Evolutionary conservation across 2,797 vertebrate genomes (phyloP).

Genomic region (Calcarius lapponicus): DNA sequence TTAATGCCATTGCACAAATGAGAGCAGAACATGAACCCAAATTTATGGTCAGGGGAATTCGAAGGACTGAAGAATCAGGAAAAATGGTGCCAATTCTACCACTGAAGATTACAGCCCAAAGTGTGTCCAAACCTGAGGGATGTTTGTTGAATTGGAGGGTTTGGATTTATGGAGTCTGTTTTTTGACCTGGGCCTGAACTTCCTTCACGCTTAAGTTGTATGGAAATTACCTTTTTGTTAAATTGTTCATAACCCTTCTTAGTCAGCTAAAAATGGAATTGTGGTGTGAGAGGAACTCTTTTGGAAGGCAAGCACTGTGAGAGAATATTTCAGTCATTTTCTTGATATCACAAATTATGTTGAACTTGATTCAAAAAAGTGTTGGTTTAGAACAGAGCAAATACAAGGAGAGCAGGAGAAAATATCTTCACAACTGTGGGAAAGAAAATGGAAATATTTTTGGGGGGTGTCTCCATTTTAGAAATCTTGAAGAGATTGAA

Average conservation of each 20-base stretch:
- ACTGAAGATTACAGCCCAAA: not conserved
- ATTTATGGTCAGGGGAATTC: not conserved
- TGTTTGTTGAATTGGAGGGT: not conserved
- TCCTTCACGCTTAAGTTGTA: not conserved
- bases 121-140: not conserved
- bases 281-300: not conserved
- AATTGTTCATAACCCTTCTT: not conserved
- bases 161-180: not conserved
- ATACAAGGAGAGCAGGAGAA: not conserved
- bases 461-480: not conserved
- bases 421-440: not conserved
- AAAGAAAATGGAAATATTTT: not conserved
- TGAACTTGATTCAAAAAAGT: not conserved
- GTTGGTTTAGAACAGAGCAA: not conserved
- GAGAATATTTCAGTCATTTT: not conserved
- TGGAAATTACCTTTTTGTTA: not conserved
- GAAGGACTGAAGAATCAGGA: not conserved
- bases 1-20: not conserved
- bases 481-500: not conserved
- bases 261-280: not conserved
- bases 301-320: not conserved
- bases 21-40: not conserved
- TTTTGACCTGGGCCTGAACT: not conserved
- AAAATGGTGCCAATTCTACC: not conserved
- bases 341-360: not conserved